phyloP scores from a whole-genome alignment of 2,113 vertebrate species.

The Strigops habroptila region DNA sequence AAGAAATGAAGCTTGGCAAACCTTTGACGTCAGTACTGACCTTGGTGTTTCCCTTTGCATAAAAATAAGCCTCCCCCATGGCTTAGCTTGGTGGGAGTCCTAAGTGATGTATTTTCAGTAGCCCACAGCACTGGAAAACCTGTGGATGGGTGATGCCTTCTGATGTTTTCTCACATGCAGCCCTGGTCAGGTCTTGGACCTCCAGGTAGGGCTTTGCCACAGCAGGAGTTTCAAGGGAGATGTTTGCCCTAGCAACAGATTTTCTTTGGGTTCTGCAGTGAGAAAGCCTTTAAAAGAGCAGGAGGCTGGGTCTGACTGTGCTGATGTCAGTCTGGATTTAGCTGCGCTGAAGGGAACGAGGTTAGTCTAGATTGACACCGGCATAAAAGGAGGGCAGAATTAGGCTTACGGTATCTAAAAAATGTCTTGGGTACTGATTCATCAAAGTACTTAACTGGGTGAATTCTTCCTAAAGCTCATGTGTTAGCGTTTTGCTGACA shows the following conservation, averaged over 20 bases:
- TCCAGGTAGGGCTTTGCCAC: neutral
- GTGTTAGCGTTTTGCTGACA: slow-evolving; percentile 49
- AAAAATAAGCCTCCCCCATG: neutral
- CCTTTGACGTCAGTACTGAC: neutral
- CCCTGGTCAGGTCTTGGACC: neutral
- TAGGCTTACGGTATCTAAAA: slow-evolving; percentile 20
- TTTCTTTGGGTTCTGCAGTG: neutral
- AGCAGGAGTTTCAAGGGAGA: neutral
- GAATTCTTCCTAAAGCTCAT: slow-evolving; percentile 30
- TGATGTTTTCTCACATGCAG: rapidly evolving
- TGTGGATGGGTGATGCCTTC: rapidly evolving
- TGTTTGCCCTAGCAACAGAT: neutral
- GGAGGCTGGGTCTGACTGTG: neutral
- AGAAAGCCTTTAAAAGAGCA: neutral
- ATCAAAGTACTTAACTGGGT: slow-evolving; percentile 10
- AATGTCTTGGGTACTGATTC: slow-evolving; percentile 41
- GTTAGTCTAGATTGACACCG: slow-evolving; percentile 19
- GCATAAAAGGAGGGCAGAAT: slow-evolving; percentile 41
- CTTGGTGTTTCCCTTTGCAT: neutral
- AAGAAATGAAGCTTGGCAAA: neutral
- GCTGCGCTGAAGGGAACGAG: neutral
- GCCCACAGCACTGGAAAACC: neutral
- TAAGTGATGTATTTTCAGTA: neutral
- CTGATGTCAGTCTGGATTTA: slow-evolving; percentile 42
- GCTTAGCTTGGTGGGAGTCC: neutral